Base-by-base conservation (phyloP, 64 coral and sea anemone genomes). In the Porites lutea region DNA sequence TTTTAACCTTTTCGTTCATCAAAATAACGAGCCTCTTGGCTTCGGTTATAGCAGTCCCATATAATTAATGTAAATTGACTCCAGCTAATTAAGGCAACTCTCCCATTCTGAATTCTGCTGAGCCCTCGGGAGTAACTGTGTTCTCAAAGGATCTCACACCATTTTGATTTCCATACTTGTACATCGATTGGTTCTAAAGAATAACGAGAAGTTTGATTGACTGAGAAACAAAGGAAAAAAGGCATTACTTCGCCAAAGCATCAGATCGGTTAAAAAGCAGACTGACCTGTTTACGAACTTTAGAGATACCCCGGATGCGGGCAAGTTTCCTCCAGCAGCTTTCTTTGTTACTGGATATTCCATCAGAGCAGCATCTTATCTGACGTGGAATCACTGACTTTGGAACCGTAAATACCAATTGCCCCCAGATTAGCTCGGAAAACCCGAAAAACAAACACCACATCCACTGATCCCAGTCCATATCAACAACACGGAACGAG, bases 381-480 rank as follows among this genome's bases (percentile, higher is more conserved):
- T 81, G 60, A 54, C 92, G 87, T 7, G 97, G 94, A 18, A 99
- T 78, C n/a, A 94, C 16, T 20, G 0, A 46, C 85, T 99, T 99
- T 3, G 97, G 97, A 16, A 99, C 67, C 4, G 97, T 94, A 19
- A 96, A 93, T 37, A 99, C 82, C 72, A 99, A 23, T 72, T 99
- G 97, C 49, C 82, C 97, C 92, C 94, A 91, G 21, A 99, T 73
- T 11, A 99, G 91, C 92, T 96, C 97, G 3, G 94, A 91, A 57
- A 99, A 96, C n/a, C 94, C 97, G 54, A 99, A 93, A 54, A 99
- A 99, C 21, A 99, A 22, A 71, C 97, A 96, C 97, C 97, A 99
- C 83, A 94, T 68, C 97, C 97, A 99, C 83, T 99, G 97, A n/a
- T 99, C 78, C 52, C 80, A 92, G 65, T 96, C 94, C 88, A 99